Evolutionary conservation across 2,113 vertebrate species (phyloP), one percentile per base, ranked within the genome.

Genomic region (Varanus salvator): DNA sequence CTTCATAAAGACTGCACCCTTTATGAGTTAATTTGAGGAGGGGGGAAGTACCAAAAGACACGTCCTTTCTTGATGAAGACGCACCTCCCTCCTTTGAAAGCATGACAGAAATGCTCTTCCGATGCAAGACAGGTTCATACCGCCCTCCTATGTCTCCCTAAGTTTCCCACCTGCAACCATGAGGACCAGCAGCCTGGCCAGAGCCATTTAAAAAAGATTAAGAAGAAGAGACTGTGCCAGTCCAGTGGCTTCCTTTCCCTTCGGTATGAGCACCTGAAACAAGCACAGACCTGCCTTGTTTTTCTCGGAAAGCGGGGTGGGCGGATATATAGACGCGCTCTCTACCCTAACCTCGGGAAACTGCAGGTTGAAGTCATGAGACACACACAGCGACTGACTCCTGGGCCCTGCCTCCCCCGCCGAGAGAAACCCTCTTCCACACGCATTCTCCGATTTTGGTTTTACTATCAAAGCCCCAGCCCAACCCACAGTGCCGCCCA

Each of bases 351-450:
- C 34, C 54, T 14, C 57, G 12, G 11, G 34, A 64, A 82, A 12
- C 19, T 4, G 64, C n/a, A 23, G 3, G 71, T n/a, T 31, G 5
- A n/a, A 72, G n/a, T 48, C 21, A 38, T 0, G n/a, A 44, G 12
- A 57, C 6, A 9, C 2, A 0, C 11, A 27, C 4, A 29, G 38
- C 31, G 44, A 25, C 12, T 19, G 64, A 11, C 25, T 7, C 48
- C 34, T 50, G 4, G 38, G 38, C 4, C 48, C 29, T 25, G 29
- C 27, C 27, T 19, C 8, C 76, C 29, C 3, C 54, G 19, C 83
- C 25, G 0, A 0, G 57, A n/a, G 68, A 34, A 21, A 25, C 1
- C 9, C 44, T 25, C 29, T 4, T 23, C 1, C 31, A 21, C n/a
- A 72, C 3, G 11, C 52, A 14, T 11, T 15, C 21, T 50, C 38